Evolutionary conservation across 2,113 vertebrate genomes (phyloP).

Genomic region (Clarias gariepinus): DNA sequence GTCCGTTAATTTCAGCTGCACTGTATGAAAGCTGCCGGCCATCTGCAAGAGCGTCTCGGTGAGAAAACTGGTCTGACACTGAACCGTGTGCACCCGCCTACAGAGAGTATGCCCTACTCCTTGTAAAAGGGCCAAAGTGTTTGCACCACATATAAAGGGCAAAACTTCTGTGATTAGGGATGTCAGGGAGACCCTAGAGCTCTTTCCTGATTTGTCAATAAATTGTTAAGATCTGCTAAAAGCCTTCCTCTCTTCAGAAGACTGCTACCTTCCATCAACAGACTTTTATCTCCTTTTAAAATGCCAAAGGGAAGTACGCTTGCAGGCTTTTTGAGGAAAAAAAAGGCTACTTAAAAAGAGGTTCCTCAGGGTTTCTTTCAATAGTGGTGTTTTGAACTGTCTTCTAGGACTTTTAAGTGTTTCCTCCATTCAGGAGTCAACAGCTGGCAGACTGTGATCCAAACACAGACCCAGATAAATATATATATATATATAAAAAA

Average conservation of each 20-base stretch:
- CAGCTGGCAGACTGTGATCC: neutral
- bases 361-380: neutral
- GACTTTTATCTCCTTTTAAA: neutral
- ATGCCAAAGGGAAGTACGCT: neutral
- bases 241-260: neutral
- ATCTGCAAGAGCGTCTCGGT: neutral
- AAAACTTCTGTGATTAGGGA: neutral
- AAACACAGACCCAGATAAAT: neutral
- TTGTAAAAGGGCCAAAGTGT: neutral
- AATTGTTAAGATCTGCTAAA: neutral
- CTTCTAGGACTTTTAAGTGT: neutral
- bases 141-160: neutral
- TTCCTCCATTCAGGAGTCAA: neutral
- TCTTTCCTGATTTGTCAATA: neutral
- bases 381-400: neutral
- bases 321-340: neutral
- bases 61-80: slow-evolving; percentile 4
- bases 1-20: neutral
- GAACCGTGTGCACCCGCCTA: neutral
- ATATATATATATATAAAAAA: no score
- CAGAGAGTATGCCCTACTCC: neutral
- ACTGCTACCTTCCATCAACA: neutral
- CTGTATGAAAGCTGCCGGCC: neutral
- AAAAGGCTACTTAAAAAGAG: neutral
- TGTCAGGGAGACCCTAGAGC: neutral